A percentile compares a stretch with the other conserved stretches of the same genome.
Conservation (phyloP, 2,113 vertebrate species). For the Aptenodytes forsteri region DNA sequence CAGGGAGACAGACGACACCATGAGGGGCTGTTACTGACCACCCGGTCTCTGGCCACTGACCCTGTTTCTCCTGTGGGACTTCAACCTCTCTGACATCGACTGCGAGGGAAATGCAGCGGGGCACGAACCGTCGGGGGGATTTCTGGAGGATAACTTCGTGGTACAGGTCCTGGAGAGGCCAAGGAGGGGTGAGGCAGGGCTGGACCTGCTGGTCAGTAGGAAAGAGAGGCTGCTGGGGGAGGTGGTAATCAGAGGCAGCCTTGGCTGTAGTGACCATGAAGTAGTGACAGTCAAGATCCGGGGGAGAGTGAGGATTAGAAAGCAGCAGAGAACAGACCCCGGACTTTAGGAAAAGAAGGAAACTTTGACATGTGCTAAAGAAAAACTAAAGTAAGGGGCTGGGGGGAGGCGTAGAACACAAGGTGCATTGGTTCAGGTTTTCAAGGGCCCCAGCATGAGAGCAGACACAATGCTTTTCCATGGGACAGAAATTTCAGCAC, state of each 20-base stretch:
- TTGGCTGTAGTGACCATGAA: background rate
- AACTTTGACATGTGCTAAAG: background rate
- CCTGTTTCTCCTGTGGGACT: background rate
- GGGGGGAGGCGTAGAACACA: fast-evolving
- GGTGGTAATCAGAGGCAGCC: background rate
- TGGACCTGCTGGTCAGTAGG: background rate
- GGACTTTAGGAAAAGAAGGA: background rate
- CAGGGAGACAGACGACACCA: background rate
- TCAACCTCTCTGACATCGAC: fast-evolving
- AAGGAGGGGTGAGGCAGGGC: background rate
- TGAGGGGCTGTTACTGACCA: background rate
- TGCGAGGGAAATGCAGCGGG: background rate
- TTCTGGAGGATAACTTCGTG: background rate
- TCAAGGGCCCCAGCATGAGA: background rate
- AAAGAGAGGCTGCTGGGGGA: background rate
- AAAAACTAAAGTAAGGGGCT: background rate
- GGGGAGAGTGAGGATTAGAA: background rate
- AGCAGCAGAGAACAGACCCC: background rate
- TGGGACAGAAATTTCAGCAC: background rate
- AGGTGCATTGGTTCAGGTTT: background rate
- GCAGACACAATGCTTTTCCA: background rate
- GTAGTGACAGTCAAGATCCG: background rate
- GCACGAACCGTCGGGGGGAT: fast-evolving
- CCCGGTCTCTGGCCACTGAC: background rate
- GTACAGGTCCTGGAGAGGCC: background rate